These are phyloP conservation scores for Bombyx mandarina DNA, from an alignment of 1,140 invertebrate species.

Conservation along the genomic window DNA sequence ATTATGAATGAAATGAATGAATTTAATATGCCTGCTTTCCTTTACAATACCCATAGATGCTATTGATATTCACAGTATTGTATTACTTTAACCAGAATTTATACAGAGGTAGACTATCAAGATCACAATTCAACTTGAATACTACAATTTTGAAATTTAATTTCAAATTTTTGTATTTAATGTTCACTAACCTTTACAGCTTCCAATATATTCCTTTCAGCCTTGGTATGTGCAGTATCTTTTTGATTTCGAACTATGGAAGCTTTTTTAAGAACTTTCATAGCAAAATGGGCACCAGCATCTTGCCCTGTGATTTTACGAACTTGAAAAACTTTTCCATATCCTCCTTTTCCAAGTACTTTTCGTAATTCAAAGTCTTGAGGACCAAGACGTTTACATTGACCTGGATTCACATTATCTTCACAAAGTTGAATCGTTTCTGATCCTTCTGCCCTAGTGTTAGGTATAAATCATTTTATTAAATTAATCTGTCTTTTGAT, in stretches of 20 bases:
- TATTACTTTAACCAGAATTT: too few species aligned
- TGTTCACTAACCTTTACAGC: conserved; percentile 86
- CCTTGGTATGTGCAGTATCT: conserved; percentile 99
- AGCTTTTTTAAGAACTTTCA: conserved; percentile 99
- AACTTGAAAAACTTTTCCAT: conserved; percentile 98
- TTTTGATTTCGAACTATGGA: conserved; percentile 99
- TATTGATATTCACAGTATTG: too few species aligned
- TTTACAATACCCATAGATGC: too few species aligned
- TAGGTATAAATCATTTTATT: background rate
- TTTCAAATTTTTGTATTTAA: conserved; percentile 4
- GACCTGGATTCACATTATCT: conserved; percentile 90
- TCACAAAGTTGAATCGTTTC: conserved; percentile 92
- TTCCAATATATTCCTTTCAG: conserved; percentile 98
- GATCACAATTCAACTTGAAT: too few species aligned
- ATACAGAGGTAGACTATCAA: too few species aligned
- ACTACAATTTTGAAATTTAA: background rate
- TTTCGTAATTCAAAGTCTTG: conserved; percentile 97
- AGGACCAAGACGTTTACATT: conserved; percentile 87
- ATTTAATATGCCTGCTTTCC: too few species aligned
- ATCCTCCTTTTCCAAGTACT: conserved; percentile 98
- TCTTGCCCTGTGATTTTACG: conserved; percentile 93
- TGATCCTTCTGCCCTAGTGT: conserved; percentile 78
- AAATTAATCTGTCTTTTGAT: background rate
- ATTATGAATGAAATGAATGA: too few species aligned
- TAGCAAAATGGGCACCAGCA: conserved; percentile 95